Base-by-base conservation (phyloP, 92 coral and sea anemone species). In the Parazoanthus atlanticus region DNA sequence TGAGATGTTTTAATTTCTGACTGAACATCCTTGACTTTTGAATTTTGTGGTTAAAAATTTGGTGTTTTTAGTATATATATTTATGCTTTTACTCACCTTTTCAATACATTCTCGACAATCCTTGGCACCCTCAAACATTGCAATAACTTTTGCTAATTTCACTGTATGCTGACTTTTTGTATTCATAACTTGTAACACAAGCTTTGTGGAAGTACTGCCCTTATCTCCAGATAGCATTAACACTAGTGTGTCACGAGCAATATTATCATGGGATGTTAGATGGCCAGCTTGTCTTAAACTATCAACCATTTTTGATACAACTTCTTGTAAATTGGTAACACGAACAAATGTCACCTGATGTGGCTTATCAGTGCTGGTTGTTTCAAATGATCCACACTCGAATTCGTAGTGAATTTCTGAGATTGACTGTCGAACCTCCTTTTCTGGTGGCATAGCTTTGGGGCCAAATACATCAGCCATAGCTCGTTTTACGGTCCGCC, bases 71-170 rank as follows among this genome's bases (percentile, higher is more conserved):
- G n/a, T n/a, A n/a, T n/a, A n/a, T n/a, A n/a, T n/a, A n/a, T n/a
- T n/a, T n/a, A n/a, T n/a, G n/a, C n/a, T n/a, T n/a, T n/a, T n/a
- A n/a, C n/a, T n/a, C n/a, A 65, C 70, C 85, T 80, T 80, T 36
- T 80, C 85, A 56, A 80, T 80, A 26, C 72, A 52, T n/a, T 80
- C 85, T 80, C 85, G 30, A 29, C 31, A 49, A 31, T 80, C 85
- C 72, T 80, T 80, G 61, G 64, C 61, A 29, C 85, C 85, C 21
- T 80, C 85, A 26, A 52, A 80, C 21, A 80, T 8, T 6, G 85
- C 85, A 31, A 80, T 12, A 56, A 80, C 69, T 80, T 80, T 80
- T 10, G 85, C 85, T 52, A 56, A 3, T 52, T 80, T 80, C 13
- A 31, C 69, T 17, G 69, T 23, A 30, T 80, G 85, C 21, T 80